Evolutionary conservation across 2,888 invertebrate species (phyloP), one percentile per base, ranked within the genome.

Genomic region (Notocelia uddmanniana): DNA sequence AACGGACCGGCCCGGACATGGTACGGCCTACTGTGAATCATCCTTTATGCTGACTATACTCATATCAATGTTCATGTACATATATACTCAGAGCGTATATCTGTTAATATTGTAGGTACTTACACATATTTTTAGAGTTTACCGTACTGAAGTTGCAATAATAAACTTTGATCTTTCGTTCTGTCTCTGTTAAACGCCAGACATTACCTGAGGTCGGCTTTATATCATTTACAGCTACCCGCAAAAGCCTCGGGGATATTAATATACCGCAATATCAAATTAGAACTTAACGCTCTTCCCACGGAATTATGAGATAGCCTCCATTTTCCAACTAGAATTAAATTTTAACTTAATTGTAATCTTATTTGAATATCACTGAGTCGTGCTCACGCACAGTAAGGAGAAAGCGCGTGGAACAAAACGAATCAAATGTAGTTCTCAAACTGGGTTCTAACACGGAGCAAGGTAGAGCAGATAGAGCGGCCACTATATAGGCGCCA

Each of bases 201-300:
- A 21, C 48, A 13, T 69, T 48, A n/a, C 21, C 45, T 69, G 55
- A 13, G 37, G 41, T 18, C n/a, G 55, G 34, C 19, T 69, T 19
- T 26, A 45, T 26, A 21, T 41, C 19, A 41, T 26, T 10, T 23
- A 19, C 11, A 37, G 58, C 50, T 34, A 18, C 15, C 50, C 58
- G 48, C 63, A 64, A 55, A 50, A 57, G 37, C 57, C 64, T 50
- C 69, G 11, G 69, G n/a, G 55, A 34, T 63, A 69, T 69, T 31
- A 69, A 34, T 6, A 21, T 21, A 50, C 64, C 64, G 64, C 69
- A 70, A 70, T 70, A 64, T 70, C 58, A 57, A 70, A 70, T 70
- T 64, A 58, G 23, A 18, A 23, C 23, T 13, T 19, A 37, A 58
- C 48, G 48, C 41, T 41, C 34, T 57, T 68, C 68, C 52, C 69